A percentile compares a stretch with the other conserved stretches of the same genome.
Conservation (phyloP, 2,113 vertebrate genomes). For the Meles meles region DNA sequence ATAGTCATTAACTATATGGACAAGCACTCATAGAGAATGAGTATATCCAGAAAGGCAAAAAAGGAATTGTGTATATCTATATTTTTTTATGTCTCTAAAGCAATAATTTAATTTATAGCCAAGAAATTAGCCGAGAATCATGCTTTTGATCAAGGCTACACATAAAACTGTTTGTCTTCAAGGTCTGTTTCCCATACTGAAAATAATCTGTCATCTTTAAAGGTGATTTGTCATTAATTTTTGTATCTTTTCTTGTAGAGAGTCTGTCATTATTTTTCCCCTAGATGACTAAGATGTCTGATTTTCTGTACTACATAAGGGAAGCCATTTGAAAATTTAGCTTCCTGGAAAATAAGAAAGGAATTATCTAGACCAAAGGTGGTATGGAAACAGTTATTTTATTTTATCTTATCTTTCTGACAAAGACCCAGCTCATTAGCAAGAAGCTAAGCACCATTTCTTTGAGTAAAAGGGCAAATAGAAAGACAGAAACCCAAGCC, state of each 20-base stretch:
- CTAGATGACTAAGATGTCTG: background rate
- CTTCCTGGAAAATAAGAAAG: background rate
- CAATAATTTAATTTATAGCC: constrained; percentile 72
- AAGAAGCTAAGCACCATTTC: background rate
- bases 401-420: background rate
- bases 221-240: constrained; percentile 67
- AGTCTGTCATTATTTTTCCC: background rate
- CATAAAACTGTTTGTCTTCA: constrained; percentile 75
- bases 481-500: background rate
- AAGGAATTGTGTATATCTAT: constrained; percentile 32
- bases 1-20: constrained; percentile 74
- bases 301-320: background rate
- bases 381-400: background rate
- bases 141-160: constrained; percentile 66
- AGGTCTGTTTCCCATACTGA: constrained; percentile 70
- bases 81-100: constrained; percentile 66
- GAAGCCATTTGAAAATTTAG: constrained; percentile 42
- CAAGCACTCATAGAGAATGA: constrained; percentile 62
- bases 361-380: background rate
- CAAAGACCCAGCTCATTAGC: background rate
- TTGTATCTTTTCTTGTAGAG: background rate
- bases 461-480: background rate
- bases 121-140: constrained; percentile 74
- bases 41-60: background rate
- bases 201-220: constrained; percentile 70